A percentile compares a stretch with the other conserved stretches of the same genome.
Evolutionary conservation across 2,888 invertebrate species (phyloP).

Genomic region (Carcina quercana): DNA sequence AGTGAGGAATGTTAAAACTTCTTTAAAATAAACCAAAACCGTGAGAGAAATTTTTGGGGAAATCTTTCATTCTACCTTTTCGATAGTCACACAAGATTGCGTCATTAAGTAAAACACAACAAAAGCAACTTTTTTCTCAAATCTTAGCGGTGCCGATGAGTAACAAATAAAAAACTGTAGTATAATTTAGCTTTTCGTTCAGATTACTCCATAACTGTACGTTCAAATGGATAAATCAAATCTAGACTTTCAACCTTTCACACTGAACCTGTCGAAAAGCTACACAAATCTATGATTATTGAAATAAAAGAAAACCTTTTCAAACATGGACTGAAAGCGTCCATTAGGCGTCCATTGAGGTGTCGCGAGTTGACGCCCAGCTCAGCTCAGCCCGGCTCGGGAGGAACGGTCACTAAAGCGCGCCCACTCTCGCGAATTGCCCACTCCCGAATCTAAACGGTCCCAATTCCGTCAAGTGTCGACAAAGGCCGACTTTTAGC

Average conservation of each 20-base stretch:
- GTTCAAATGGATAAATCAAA: background rate
- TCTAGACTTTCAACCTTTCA: background rate
- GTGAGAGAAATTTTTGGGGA: too few relatives aligned
- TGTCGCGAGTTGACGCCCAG: constrained; percentile 35
- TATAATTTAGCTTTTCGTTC: too few relatives aligned
- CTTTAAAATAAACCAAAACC: too few relatives aligned
- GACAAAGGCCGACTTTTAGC: constrained; percentile 71
- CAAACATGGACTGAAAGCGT: constrained; percentile 33
- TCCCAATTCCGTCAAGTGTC: constrained; percentile 67
- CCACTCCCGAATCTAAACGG: constrained; percentile 67
- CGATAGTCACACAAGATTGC: too few relatives aligned
- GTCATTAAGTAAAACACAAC: too few relatives aligned
- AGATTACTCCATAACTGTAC: too few relatives aligned
- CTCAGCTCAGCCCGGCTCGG: constrained; percentile 7
- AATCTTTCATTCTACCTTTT: too few relatives aligned
- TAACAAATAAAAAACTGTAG: too few relatives aligned
- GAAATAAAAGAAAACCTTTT: constrained; percentile 28
- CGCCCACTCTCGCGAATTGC: constrained; percentile 63
- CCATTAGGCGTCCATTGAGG: constrained; percentile 46
- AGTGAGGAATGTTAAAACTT: too few relatives aligned
- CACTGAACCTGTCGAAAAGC: background rate
- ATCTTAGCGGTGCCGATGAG: too few relatives aligned
- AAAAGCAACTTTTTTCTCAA: too few relatives aligned
- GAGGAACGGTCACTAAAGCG: constrained; percentile 35
- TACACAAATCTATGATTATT: constrained; percentile 7